Evolutionary conservation across 2,113 vertebrate genomes (phyloP).

Genomic region (Excalfactoria chinensis): DNA sequence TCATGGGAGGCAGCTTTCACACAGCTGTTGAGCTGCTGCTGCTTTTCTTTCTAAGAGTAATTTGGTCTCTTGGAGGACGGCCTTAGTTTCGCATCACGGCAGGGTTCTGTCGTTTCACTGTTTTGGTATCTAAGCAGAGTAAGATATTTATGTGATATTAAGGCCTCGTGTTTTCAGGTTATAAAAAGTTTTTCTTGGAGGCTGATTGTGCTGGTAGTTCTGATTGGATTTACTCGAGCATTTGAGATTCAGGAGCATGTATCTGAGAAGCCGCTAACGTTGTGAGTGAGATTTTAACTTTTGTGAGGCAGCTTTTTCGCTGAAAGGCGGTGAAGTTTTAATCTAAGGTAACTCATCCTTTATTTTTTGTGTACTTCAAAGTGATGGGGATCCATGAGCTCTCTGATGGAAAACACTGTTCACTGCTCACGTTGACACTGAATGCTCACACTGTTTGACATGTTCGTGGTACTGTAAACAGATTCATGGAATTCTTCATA

Average conservation of each 20-base stretch:
- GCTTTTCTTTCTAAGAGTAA: constrained; percentile 64
- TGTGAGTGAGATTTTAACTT: constrained; percentile 14
- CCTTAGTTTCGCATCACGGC: constrained; percentile 40
- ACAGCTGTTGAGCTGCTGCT: constrained; percentile 73
- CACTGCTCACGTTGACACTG: not conserved
- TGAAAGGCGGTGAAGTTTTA: not conserved
- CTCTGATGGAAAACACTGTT: not conserved
- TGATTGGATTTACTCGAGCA: constrained; percentile 23
- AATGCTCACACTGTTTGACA: not conserved
- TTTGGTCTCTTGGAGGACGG: constrained; percentile 18
- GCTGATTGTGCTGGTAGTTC: constrained; percentile 1
- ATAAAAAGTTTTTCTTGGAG: constrained; percentile 66
- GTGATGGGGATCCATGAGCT: not conserved
- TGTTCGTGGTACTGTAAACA: not conserved
- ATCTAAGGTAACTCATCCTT: not conserved
- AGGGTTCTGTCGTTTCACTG: not conserved
- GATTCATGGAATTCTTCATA: not conserved
- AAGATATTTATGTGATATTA: constrained; percentile 45
- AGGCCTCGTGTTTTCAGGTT: constrained; percentile 54
- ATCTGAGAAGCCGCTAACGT: not conserved
- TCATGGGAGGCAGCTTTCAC: constrained; percentile 73
- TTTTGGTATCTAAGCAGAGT: constrained; percentile 43
- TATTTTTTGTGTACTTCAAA: constrained; percentile 18
- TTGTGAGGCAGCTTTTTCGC: not conserved
- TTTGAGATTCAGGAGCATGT: not conserved